Conservation (phyloP, 2,113 vertebrate genomes). For the Australoheros scitulus region DNA sequence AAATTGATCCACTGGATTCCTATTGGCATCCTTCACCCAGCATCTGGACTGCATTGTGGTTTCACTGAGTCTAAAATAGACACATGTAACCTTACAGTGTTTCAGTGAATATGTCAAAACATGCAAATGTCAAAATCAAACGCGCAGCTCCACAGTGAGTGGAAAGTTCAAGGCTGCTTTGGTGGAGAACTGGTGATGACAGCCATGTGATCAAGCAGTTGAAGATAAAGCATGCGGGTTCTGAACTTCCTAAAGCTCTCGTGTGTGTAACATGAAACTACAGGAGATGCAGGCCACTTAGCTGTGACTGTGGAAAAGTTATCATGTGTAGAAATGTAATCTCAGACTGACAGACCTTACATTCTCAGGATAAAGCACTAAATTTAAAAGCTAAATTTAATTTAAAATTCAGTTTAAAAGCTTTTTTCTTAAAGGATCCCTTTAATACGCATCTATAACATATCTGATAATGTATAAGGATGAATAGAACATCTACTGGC, state of each 20-base stretch:
- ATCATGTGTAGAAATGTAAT: conserved; percentile 1
- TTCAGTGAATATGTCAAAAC: conserved; percentile 51
- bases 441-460: background rate
- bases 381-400: background rate
- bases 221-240: conserved; percentile 35
- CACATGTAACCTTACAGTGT: conserved; percentile 9
- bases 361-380: background rate
- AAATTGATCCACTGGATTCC: background rate
- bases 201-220: conserved; percentile 38
- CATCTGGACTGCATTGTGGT: conserved; percentile 49
- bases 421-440: background rate
- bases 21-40: background rate
- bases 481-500: too few relatives aligned
- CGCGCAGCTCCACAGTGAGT: conserved; percentile 3
- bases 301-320: conserved; percentile 30
- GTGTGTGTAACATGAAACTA: conserved; percentile 37
- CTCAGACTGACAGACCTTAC: background rate
- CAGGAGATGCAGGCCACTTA: background rate
- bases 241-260: conserved; percentile 13
- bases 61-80: conserved; percentile 7
- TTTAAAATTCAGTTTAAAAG: background rate
- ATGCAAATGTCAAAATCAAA: conserved; percentile 30
- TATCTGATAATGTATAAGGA: background rate
- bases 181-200: conserved; percentile 22
- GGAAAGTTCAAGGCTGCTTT: conserved; percentile 1